Base-by-base conservation (phyloP, 1,140 invertebrate genomes). In the Thalassaphorura encarpata region DNA sequence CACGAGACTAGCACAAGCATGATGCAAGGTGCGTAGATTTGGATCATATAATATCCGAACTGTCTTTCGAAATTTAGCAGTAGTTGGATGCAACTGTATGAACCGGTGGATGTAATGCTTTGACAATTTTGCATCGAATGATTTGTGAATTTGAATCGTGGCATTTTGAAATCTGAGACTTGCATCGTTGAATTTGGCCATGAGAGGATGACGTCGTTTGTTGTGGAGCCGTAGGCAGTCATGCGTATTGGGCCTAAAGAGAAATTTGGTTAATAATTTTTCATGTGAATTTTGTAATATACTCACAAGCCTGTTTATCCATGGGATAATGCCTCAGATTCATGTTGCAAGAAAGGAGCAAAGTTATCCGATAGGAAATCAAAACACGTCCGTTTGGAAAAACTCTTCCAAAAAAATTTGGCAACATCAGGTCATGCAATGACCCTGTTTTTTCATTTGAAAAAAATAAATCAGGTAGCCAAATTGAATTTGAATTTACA, bases 401-500 rank as follows among this genome's bases (percentile, higher is more conserved):
- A 68, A 97, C 96, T 64, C 93, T 77, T 69, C 97, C 92, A 77
- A 97, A 91, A 53, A 97, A 89, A 73, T 97, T 95, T 49, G 90
- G 89, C 86, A 93, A 90, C 68, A 94, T 93, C 71, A 97, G 96
- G 70, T 94, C 89, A 73, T 97, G 93, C 71, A 95, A 94, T 70
- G 95, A 89, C 39, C 92, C 91, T 69, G 91, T 89, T 72, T 96
- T 95, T 76, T 97, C 92, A 68, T 97, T 96, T 29, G 89, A 88
- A 73, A 97, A 97, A 79, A 97, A 97, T 58, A 96, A 78, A 77
- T 97, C 93, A 16, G 92, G 92, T 88, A 94, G 94, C 67, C 65
- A 74, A 52, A 93, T 90, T 68, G 85, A 82, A 73, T 83, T 85
- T 24, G 86, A 87, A 72, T 93, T 91, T 29, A 87, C 94, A 68